Evolutionary conservation across 1,140 invertebrate genomes (phyloP).

Genomic region (Homarus americanus): DNA sequence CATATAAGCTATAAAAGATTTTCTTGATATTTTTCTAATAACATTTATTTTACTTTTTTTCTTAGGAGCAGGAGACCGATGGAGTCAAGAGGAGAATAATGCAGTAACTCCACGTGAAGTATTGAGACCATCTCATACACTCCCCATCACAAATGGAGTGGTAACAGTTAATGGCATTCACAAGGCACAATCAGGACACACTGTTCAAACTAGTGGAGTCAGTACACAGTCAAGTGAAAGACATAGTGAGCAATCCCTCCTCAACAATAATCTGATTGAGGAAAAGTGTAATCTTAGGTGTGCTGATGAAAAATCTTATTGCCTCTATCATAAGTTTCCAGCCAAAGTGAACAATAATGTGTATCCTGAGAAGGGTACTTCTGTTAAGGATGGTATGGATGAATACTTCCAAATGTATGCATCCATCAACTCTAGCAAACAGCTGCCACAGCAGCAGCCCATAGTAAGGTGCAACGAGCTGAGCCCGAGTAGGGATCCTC

Average conservation of each 20-base stretch:
- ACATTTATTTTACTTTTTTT: not conserved
- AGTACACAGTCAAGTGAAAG: not conserved
- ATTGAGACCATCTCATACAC: not conserved
- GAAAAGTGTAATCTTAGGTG: constrained; percentile 67
- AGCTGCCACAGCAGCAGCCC: not conserved
- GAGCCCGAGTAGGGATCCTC: constrained; percentile 46
- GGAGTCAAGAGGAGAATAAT: constrained; percentile 52
- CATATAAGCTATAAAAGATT: too few relatives aligned
- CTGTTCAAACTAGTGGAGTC: not conserved
- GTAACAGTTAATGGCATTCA: constrained; percentile 46
- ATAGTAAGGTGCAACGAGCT: constrained; percentile 33
- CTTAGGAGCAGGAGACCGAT: constrained; percentile 20
- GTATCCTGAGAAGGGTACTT: constrained; percentile 56
- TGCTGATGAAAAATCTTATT: constrained; percentile 60
- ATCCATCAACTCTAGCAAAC: not conserved
- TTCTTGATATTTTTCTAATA: not conserved
- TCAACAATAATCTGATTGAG: constrained; percentile 63
- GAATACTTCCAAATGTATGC: constrained; percentile 72
- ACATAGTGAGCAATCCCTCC: constrained; percentile 61
- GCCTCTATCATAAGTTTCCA: constrained; percentile 66
- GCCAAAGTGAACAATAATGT: constrained; percentile 74
- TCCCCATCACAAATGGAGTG: constrained; percentile 44
- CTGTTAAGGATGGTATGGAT: constrained; percentile 74
- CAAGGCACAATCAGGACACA: constrained; percentile 14
- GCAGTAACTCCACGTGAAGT: not conserved